Evolutionary conservation across 64 coral and sea anemone genomes (phyloP), one percentile per base, ranked within the genome.

Genomic region (Catalaphyllia jardinei): DNA sequence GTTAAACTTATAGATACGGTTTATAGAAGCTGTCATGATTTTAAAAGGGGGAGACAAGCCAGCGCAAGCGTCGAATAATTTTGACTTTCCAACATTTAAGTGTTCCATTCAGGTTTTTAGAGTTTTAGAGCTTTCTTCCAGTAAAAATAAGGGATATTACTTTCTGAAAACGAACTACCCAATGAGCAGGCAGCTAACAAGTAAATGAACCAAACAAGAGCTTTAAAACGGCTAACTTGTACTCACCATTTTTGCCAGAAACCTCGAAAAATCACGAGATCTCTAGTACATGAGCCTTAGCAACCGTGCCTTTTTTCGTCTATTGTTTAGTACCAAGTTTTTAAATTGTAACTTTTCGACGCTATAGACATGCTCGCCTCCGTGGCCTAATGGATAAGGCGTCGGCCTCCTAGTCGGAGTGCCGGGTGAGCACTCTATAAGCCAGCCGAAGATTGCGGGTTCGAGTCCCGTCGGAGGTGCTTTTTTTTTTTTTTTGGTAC

Each of bases 361-460:
- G 0, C 3, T 3, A 9, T 1, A 4, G 65, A 69, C 10, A 69
- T 69, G 79, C 60, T 65, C 60, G 79, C 79, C 79, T 83, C 79
- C 79, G 79, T 83, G 79, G 79, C 79, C 79, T 83, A 83, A 83
- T 83, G 79, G 79, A 83, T 83, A 83, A 83, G 79, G 79, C 79
- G 79, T 83, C 79, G 79, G 79, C 79, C 79, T 83, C 79, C 79
- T 83, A 83, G 0, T 12, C 31, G 79, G 60, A 42, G 60, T 64
- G 60, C 79, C 60, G 10, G 79, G 79, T 81, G 79, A 81, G 79
- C 79, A 83, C 79, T 0, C 10, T 20, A 0, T 12, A 8, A 18
- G 60, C 4, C 0, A 83, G 79, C 79, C 79, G 79, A 83, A 83
- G 79, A 83, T 83, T 83, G 79, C 79, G 79, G 79, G 79, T 83